Base-by-base conservation (phyloP, 92 coral and sea anemone species). In the Chrysogorgia sp. region DNA sequence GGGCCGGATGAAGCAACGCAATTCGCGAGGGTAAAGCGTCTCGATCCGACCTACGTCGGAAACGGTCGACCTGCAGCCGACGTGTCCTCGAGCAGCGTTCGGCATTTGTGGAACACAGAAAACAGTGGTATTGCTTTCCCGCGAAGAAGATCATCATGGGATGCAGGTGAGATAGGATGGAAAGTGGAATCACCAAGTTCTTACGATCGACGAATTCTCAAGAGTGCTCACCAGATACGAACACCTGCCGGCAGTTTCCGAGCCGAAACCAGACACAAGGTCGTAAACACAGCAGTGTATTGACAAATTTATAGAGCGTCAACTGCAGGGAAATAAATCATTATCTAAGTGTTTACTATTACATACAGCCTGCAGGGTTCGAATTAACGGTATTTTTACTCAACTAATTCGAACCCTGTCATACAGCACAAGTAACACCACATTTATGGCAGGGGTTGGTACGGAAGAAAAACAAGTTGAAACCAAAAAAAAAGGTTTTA, bases 231-330 rank as follows among this genome's bases (percentile, higher is more conserved):
- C 48, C 76, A 69, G 29, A 69, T 69, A 45, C 76, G 76, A 45
- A 69, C 61, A 20, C 76, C 76, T 34, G 76, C 28, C 23, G 60
- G 48, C 76, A 69, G 76, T 49, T 69, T 69, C 76, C 76, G 76
- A 69, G 76, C 76, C 9, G 76, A 45, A 10, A 22, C 48, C 0
- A 24, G 48, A 49, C 76, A 69, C 35, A 69, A 49, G 48, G 61
- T 69, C 23, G 14, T 25, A 47, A 69, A 69, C 40, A 22, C 29
- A 20, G 76, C 59, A 23, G 76, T 48, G 34, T 48, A 69, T 29
- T 69, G 21, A 49, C 61, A 43, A 1, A 6, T 34, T 2, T 37
- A 5, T 52, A 5, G 59, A 7, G 17, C 59, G 17, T 20, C 7
- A 52, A 7, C 59, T 1, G 14, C 40, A 63, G 20, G 13, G n/a